Evolutionary conservation across 2,113 vertebrate genomes (phyloP).

Genomic region (Paratilapia polleni): DNA sequence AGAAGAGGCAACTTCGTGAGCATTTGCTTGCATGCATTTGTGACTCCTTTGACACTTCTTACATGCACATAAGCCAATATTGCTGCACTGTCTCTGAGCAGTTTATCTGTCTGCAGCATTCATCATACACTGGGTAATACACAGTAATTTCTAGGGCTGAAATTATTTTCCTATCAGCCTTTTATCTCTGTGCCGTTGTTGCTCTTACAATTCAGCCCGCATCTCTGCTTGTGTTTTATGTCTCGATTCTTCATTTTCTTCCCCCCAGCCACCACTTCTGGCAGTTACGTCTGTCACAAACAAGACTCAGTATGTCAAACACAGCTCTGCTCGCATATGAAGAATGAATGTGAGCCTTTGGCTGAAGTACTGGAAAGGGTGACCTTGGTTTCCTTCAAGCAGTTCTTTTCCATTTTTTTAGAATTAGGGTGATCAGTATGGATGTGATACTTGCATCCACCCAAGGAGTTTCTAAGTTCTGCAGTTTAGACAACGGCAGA

Average conservation of each 20-base stretch:
- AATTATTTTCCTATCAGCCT: not conserved
- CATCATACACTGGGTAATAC: not conserved
- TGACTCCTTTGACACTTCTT: not conserved
- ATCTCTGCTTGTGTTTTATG: constrained; percentile 12
- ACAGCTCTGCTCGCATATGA: not conserved
- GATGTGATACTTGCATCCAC: not conserved
- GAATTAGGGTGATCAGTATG: not conserved
- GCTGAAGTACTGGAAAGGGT: not conserved
- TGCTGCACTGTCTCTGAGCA: not conserved
- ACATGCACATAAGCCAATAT: not conserved
- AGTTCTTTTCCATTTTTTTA: constrained; percentile 1
- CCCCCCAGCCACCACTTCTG: constrained; percentile 2
- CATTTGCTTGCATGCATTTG: not conserved
- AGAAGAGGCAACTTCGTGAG: constrained; percentile 14
- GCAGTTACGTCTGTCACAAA: constrained; percentile 7
- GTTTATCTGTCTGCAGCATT: constrained; percentile 6
- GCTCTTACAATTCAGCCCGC: not conserved
- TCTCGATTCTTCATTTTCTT: not conserved
- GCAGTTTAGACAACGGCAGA: not conserved
- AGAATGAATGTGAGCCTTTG: constrained; percentile 1
- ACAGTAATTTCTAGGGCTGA: not conserved
- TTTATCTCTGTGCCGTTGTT: not conserved
- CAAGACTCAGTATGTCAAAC: constrained; percentile 1
- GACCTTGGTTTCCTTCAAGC: constrained; percentile 22
- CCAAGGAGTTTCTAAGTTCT: not conserved